These are phyloP conservation scores for Mizuhopecten yessoensis DNA, from an alignment of 1,140 invertebrate genomes.

Conservation along the genomic window DNA sequence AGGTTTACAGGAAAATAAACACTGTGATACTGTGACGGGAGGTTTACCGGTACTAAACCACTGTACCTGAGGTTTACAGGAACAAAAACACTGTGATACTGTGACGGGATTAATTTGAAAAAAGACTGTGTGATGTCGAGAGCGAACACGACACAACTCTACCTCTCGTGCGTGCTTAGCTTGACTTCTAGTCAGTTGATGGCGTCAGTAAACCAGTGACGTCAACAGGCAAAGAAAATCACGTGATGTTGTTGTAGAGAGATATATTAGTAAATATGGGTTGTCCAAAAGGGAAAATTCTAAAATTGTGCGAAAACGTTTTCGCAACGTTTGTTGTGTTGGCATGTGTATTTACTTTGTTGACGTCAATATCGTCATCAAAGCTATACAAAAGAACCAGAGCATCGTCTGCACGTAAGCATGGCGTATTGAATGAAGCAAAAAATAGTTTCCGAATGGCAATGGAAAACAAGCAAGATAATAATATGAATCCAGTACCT, in stretches of 20 bases:
- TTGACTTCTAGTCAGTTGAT: neutral
- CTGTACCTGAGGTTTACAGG: neutral
- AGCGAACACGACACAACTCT: neutral
- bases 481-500: neutral
- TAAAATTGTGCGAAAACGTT: neutral
- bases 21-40: too few relatives aligned
- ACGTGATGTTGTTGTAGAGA: neutral
- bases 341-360: constrained; percentile 7
- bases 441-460: neutral
- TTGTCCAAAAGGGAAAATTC: neutral
- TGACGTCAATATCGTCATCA: constrained; percentile 5
- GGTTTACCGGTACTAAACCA: neutral
- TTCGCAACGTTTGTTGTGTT: neutral
- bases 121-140: neutral
- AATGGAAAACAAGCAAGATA: neutral
- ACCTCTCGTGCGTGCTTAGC: neutral
- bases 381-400: neutral
- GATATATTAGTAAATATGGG: neutral
- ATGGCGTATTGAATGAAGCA: neutral
- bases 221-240: neutral
- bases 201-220: neutral
- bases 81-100: too few relatives aligned
- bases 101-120: too few relatives aligned
- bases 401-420: neutral
- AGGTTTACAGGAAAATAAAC: too few relatives aligned